Conservation (phyloP, 2,888 invertebrate species). For the Ormyrus pomaceus region DNA sequence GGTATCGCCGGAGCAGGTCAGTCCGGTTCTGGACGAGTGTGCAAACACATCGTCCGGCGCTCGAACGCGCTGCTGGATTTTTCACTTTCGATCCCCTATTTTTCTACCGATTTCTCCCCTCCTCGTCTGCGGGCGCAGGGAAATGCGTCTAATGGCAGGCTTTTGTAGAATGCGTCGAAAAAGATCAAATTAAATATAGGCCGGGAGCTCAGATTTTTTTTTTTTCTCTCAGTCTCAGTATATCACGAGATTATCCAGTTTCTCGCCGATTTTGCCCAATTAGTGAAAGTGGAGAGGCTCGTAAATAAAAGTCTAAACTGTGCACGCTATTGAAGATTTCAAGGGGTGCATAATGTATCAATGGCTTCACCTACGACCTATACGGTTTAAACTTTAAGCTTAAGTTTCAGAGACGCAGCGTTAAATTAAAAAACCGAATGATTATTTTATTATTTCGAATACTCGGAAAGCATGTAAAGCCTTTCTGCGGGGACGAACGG, state of each 20-base stretch:
- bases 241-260: slow-evolving; percentile 39
- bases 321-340: slow-evolving; percentile 7
- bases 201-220: background rate
- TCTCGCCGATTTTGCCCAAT: slow-evolving; percentile 18
- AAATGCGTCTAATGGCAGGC: slow-evolving; percentile 35
- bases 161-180: background rate
- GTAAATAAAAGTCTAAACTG: slow-evolving; percentile 23
- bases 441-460: no score
- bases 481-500: background rate
- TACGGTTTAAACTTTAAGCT: no score
- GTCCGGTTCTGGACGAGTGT: slow-evolving; percentile 45
- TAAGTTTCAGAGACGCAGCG: no score
- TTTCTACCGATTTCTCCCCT: slow-evolving; percentile 23
- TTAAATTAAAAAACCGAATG: no score
- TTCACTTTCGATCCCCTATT: slow-evolving; percentile 39
- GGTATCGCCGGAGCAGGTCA: slow-evolving; percentile 29
- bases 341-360: background rate
- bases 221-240: slow-evolving; percentile 15
- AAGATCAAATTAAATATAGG: background rate
- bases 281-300: slow-evolving; percentile 2
- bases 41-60: slow-evolving; percentile 29
- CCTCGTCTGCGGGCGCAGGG: background rate
- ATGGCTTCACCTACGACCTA: no score
- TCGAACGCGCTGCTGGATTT: slow-evolving; percentile 17
- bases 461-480: no score